phyloP scores from a whole-genome alignment of 2,113 vertebrate species.

The Cololabis saira region DNA sequence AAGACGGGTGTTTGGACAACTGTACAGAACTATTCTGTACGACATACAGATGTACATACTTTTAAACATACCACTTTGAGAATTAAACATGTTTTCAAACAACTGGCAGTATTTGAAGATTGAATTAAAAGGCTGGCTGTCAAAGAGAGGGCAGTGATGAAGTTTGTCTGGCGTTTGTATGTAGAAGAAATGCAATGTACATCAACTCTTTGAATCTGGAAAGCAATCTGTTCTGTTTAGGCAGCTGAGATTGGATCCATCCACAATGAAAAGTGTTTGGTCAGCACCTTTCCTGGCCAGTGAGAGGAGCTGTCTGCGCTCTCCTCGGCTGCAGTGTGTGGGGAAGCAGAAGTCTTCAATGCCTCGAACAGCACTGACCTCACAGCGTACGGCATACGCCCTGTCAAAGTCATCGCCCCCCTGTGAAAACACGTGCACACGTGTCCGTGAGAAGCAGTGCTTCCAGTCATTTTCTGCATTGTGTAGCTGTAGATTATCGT shows the following conservation, averaged over 20 bases:
- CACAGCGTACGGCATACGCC: conserved; percentile 62
- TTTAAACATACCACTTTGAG: too few relatives aligned
- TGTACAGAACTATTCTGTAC: too few relatives aligned
- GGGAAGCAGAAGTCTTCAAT: conserved; percentile 79
- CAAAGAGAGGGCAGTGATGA: too few relatives aligned
- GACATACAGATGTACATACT: too few relatives aligned
- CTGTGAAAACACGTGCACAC: conserved; percentile 55
- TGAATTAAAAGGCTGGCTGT: too few relatives aligned
- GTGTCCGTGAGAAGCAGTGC: background rate
- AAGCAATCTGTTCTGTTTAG: background rate
- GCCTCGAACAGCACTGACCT: conserved; percentile 61
- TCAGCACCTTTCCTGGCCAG: conserved; percentile 73
- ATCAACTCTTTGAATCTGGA: too few relatives aligned
- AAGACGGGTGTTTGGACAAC: too few relatives aligned
- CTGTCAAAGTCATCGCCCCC: conserved; percentile 75
- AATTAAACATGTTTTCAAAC: too few relatives aligned
- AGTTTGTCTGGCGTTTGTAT: too few relatives aligned
- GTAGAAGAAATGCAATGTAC: too few relatives aligned
- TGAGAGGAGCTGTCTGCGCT: conserved; percentile 72
- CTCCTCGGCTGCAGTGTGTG: conserved; percentile 80
- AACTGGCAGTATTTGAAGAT: too few relatives aligned
- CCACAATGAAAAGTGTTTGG: background rate
- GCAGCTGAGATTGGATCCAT: background rate
- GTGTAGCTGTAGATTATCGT: background rate
- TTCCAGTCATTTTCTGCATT: background rate